Percentiles rank a stretch among this genome's conserved stretches.
These are phyloP conservation scores for Chaetogeoica ovagalla DNA, from an alignment of 2,888 invertebrate genomes.

Conservation along the genomic window DNA sequence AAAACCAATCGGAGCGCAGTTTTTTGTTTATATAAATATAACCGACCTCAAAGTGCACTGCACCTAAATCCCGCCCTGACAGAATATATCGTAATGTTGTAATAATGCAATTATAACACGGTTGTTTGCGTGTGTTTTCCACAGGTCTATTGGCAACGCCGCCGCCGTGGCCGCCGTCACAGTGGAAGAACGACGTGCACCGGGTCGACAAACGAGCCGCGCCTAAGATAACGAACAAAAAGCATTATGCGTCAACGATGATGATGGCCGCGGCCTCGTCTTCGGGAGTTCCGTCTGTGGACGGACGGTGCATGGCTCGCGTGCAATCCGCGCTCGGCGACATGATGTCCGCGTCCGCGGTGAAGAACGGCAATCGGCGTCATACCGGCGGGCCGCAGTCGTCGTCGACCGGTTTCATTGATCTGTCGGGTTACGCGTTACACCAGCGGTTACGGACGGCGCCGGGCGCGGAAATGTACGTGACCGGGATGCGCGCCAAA, in stretches of 20 bases:
- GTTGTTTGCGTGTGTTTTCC: no score
- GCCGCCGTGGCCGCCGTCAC: neutral
- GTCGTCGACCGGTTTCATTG: slow-evolving; percentile 48
- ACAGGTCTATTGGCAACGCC: no score
- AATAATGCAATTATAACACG: no score
- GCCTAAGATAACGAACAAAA: slow-evolving; percentile 19
- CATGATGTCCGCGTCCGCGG: slow-evolving; percentile 33
- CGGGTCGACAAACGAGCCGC: slow-evolving; percentile 18
- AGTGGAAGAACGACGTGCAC: neutral
- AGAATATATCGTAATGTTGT: no score
- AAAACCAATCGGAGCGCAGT: no score
- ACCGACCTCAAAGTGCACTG: no score
- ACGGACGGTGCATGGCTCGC: slow-evolving; percentile 50
- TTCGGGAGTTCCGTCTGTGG: neutral
- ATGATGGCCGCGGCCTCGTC: neutral
- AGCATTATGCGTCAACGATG: neutral
- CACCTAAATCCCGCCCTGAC: no score
- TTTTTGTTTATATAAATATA: no score
- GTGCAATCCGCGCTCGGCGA: slow-evolving; percentile 52
- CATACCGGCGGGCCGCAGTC: slow-evolving; percentile 28
- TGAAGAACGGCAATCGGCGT: slow-evolving; percentile 7
- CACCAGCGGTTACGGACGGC: slow-evolving; percentile 68
- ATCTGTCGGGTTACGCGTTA: slow-evolving; percentile 65
- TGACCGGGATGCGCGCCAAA: slow-evolving; percentile 71
- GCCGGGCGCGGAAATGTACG: slow-evolving; percentile 69